These are phyloP conservation scores for Chesias legatella DNA, from an alignment of 2,888 invertebrate species.

Conservation along the genomic window DNA sequence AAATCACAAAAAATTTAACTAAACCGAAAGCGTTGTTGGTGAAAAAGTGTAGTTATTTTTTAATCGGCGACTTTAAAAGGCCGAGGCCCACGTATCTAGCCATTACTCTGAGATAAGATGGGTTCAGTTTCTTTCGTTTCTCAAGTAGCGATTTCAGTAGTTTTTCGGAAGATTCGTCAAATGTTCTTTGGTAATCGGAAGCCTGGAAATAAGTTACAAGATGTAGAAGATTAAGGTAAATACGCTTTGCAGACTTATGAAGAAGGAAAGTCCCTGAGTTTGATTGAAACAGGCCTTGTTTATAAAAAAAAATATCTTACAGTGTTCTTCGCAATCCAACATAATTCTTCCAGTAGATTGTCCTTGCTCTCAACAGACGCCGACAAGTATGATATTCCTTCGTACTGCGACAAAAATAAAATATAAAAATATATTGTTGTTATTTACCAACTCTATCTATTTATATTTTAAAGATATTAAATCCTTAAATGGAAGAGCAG, in stretches of 20 bases:
- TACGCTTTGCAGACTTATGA: no score
- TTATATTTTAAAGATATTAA: no score
- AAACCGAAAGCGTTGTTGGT: not conserved
- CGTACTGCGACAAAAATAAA: conserved; percentile 46
- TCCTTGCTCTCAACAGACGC: conserved; percentile 49
- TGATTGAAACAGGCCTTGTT: no score
- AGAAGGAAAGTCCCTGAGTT: no score
- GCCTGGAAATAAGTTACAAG: conserved; percentile 43
- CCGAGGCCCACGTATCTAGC: conserved; percentile 73
- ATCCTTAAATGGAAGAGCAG: no score
- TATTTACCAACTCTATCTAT: no score
- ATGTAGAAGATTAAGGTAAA: no score
- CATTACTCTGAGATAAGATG: conserved; percentile 69
- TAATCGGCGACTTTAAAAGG: conserved; percentile 47
- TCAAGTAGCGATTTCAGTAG: conserved; percentile 56
- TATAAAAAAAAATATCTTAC: conserved; percentile 49
- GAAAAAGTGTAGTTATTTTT: conserved; percentile 15
- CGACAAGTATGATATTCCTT: conserved; percentile 54
- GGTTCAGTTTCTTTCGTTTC: conserved; percentile 64
- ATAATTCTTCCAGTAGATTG: conserved; percentile 61
- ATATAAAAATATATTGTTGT: conserved; percentile 5
- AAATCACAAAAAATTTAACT: conserved; percentile 16
- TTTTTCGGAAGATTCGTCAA: conserved; percentile 58
- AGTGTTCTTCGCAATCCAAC: conserved; percentile 72
- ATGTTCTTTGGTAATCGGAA: conserved; percentile 63